Evolutionary conservation across 2,113 vertebrate genomes (phyloP).

Genomic region (Ophthalmolycus amberensis): DNA sequence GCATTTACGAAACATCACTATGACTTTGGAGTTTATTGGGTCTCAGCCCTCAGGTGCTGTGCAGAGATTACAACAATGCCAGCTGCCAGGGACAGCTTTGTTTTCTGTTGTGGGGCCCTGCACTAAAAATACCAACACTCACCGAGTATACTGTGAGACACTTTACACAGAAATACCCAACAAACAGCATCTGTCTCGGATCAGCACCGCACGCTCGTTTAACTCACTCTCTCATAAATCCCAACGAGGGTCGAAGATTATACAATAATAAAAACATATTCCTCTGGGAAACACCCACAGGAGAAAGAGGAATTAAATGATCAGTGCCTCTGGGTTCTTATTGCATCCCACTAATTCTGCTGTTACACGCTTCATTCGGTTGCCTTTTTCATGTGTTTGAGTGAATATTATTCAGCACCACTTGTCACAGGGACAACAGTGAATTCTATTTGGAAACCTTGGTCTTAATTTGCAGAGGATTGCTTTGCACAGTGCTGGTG

Average conservation of each 20-base stretch:
- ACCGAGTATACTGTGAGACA: neutral
- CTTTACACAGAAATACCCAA: constrained; percentile 30
- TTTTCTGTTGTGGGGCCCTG: neutral
- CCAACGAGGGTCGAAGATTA: constrained; percentile 4
- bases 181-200: constrained; percentile 27
- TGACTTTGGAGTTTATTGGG: constrained; percentile 5
- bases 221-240: constrained; percentile 9
- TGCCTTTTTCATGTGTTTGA: neutral
- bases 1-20: constrained; percentile 18
- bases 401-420: neutral
- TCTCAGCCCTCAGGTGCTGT: constrained; percentile 10
- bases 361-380: neutral
- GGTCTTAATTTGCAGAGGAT: constrained; percentile 7
- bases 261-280: neutral
- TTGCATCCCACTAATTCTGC: neutral
- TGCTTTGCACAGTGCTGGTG: constrained; percentile 4
- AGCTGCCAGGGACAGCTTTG: constrained; percentile 6
- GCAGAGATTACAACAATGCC: constrained; percentile 23
- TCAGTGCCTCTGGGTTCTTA: neutral
- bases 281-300: neutral
- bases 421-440: neutral
- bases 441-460: neutral
- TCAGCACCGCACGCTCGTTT: neutral
- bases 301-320: constrained; percentile 19
- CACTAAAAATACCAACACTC: constrained; percentile 31